A percentile compares a stretch with the other conserved stretches of the same genome.
phyloP scores from a whole-genome alignment of 53 echinoderm and acorn worm genomes.

The Mesocentrotus franciscanus region DNA sequence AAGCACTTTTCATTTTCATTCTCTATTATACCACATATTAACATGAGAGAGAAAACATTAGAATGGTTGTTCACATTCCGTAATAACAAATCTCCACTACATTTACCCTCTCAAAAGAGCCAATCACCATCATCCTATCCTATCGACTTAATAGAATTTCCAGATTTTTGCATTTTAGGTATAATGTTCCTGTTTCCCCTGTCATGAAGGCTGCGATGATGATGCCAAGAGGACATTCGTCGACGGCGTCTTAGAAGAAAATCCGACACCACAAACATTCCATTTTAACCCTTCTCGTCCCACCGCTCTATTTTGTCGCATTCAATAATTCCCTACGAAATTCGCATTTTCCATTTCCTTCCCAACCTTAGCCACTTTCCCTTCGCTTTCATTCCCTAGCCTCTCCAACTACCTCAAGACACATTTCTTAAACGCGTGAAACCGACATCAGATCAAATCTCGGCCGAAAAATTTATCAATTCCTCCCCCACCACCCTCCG shows the following conservation, averaged over 20 bases:
- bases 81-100: neutral
- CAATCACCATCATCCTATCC: neutral
- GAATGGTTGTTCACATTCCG: neutral
- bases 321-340: slow-evolving; percentile 6
- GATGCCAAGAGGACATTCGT: neutral
- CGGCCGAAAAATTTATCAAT: slow-evolving; percentile 45
- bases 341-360: neutral
- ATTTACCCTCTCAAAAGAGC: neutral
- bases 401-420: neutral
- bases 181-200: neutral
- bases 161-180: neutral
- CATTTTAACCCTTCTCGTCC: neutral
- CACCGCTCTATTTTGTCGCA: neutral
- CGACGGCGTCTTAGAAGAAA: neutral
- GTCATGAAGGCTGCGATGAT: neutral
- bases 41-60: neutral
- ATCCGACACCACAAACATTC: slow-evolving; percentile 4
- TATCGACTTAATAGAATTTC: neutral
- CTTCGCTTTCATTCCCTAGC: neutral
- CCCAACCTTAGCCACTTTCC: neutral
- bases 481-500: slow-evolving; percentile 49
- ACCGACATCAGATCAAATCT: slow-evolving; percentile 6
- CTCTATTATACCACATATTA: neutral
- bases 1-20: neutral
- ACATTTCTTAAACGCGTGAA: neutral